A percentile compares a stretch with the other conserved stretches of the same genome.
Conservation (phyloP, 2,888 invertebrate genomes). For the Ametastegia equiseti region DNA sequence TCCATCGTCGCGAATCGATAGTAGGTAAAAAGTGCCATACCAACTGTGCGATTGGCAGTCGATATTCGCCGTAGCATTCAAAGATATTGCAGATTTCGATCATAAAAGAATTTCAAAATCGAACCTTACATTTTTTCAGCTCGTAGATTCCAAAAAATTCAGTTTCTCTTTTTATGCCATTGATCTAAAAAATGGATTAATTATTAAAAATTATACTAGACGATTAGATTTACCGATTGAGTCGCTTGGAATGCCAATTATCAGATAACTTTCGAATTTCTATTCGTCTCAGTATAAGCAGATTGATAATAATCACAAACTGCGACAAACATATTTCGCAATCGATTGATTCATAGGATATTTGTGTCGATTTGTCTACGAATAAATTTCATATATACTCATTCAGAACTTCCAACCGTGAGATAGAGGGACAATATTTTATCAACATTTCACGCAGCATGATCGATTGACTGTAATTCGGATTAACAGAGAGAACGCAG, state of each 20-base stretch:
- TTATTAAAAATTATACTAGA: not conserved
- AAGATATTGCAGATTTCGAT: not conserved
- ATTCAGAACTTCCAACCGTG: too few relatives aligned
- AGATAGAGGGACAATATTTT: too few relatives aligned
- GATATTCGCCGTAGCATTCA: not conserved
- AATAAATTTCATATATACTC: too few relatives aligned
- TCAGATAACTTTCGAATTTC: too few relatives aligned
- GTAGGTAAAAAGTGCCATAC: not conserved
- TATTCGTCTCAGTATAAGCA: too few relatives aligned
- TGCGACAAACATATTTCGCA: not conserved
- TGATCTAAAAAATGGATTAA: not conserved
- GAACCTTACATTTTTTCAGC: not conserved
- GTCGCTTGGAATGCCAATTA: too few relatives aligned
- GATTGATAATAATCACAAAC: not conserved
- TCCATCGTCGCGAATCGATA: not conserved
- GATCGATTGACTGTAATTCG: not conserved
- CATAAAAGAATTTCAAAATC: too few relatives aligned
- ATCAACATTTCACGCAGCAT: too few relatives aligned
- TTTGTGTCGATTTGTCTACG: not conserved
- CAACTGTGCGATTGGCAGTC: not conserved
- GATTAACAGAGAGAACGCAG: constrained; percentile 54
- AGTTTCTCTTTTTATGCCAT: not conserved
- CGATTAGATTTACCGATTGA: too few relatives aligned
- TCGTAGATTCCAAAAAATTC: not conserved
- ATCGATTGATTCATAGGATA: not conserved